A percentile compares a stretch with the other conserved stretches of the same genome.
Evolutionary conservation across 2,797 vertebrate genomes (phyloP).

Genomic region (Denticeps clupeoides): DNA sequence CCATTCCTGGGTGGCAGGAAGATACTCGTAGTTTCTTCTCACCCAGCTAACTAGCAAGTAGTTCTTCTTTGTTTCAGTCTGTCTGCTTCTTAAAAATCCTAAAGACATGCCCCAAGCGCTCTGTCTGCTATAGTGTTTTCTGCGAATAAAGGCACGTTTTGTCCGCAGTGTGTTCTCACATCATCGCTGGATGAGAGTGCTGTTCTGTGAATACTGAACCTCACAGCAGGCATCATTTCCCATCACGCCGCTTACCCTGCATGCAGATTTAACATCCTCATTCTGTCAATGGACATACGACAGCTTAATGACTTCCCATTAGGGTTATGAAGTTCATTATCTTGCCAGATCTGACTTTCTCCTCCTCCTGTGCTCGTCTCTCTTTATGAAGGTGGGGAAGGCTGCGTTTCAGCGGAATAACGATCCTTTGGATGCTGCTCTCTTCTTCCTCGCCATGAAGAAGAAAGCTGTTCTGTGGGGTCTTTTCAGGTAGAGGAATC

Average conservation of each 20-base stretch:
- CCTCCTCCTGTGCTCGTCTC: neutral
- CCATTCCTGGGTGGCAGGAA: no score
- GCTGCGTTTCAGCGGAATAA: slow-evolving; percentile 90
- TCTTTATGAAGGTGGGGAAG: slow-evolving; percentile 74
- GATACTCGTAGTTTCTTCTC: no score
- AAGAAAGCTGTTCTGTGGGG: slow-evolving; percentile 98
- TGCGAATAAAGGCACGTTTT: no score
- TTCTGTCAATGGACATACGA: neutral
- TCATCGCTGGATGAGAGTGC: neutral
- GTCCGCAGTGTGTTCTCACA: neutral
- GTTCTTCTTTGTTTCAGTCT: no score
- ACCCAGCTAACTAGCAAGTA: no score
- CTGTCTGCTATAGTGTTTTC: no score
- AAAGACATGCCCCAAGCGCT: no score
- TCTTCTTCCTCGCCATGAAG: slow-evolving; percentile 96
- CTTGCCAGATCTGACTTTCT: neutral
- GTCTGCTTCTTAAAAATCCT: no score
- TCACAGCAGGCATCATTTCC: neutral
- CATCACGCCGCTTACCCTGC: neutral
- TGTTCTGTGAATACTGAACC: neutral
- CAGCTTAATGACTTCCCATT: neutral
- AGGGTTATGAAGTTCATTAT: neutral
- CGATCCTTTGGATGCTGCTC: slow-evolving; percentile 87
- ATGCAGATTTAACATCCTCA: neutral
- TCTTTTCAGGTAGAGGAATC: slow-evolving; percentile 73